These are phyloP conservation scores for Teinopalpus imperialis DNA, from an alignment of 2,888 invertebrate species.

Conservation along the genomic window DNA sequence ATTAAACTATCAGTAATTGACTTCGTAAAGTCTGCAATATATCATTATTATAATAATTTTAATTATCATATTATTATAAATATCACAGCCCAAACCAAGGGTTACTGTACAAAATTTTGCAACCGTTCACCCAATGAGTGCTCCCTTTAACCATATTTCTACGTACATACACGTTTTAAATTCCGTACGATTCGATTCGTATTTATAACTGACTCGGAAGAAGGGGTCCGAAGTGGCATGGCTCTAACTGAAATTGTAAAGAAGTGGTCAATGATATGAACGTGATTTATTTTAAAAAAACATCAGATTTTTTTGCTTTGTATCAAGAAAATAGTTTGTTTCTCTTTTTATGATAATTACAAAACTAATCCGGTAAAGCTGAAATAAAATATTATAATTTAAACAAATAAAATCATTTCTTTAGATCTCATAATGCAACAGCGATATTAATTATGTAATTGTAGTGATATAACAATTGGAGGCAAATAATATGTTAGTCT, in stretches of 20 bases:
- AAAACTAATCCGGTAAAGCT: too few relatives aligned
- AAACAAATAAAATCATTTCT: too few relatives aligned
- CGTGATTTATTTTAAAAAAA: not conserved
- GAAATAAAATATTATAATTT: too few relatives aligned
- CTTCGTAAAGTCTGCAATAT: too few relatives aligned
- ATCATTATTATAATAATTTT: too few relatives aligned
- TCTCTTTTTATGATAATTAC: too few relatives aligned
- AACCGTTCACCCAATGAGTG: conserved; percentile 26
- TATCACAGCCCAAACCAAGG: too few relatives aligned
- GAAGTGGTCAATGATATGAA: not conserved
- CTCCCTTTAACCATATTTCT: conserved; percentile 37
- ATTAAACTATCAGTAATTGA: too few relatives aligned
- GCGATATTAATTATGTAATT: conserved; percentile 33
- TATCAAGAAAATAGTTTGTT: too few relatives aligned
- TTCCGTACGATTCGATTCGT: conserved; percentile 64
- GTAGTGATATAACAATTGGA: conserved; percentile 35
- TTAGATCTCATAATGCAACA: not conserved
- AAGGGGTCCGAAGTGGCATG: conserved; percentile 50
- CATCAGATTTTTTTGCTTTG: too few relatives aligned
- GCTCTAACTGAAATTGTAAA: conserved; percentile 59
- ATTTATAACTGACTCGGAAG: conserved; percentile 54
- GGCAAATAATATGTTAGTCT: conserved; percentile 31
- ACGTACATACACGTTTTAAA: conserved; percentile 77
- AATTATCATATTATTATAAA: too few relatives aligned
- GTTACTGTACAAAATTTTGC: conserved; percentile 10